Evolutionary conservation across 2,888 invertebrate genomes (phyloP).

Genomic region (Drosophila kanekoi): DNA sequence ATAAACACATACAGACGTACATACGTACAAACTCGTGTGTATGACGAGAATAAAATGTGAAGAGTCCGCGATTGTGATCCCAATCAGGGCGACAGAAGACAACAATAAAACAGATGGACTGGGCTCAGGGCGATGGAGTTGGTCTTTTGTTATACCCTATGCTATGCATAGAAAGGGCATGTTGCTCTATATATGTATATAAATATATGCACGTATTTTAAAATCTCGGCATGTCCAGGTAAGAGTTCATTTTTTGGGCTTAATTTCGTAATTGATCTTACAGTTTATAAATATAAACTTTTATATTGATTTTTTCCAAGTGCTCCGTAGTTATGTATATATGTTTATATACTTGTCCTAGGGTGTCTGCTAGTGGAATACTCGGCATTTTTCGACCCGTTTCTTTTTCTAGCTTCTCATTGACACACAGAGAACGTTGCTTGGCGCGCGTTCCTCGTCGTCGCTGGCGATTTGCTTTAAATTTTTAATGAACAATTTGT

Average conservation of each 20-base stretch:
- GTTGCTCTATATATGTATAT: not conserved
- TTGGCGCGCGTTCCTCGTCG: constrained; percentile 59
- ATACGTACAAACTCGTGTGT: not conserved
- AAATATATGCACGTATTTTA: too few relatives aligned
- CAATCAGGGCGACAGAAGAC: constrained; percentile 35
- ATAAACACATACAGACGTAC: not conserved
- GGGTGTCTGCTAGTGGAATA: constrained; percentile 7
- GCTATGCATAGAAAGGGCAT: not conserved
- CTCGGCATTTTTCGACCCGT: not conserved
- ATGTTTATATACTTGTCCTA: not conserved
- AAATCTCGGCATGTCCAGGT: too few relatives aligned
- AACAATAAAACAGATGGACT: constrained; percentile 26
- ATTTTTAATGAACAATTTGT: constrained; percentile 38
- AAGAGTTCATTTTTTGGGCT: too few relatives aligned
- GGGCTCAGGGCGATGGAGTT: constrained; percentile 1
- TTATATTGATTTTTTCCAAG: too few relatives aligned
- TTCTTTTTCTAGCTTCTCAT: constrained; percentile 34
- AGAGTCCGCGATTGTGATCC: constrained; percentile 36
- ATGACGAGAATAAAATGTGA: constrained; percentile 33
- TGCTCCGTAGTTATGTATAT: too few relatives aligned
- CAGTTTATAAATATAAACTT: too few relatives aligned
- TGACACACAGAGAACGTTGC: constrained; percentile 52
- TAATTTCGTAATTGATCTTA: too few relatives aligned
- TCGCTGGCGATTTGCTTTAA: constrained; percentile 38
- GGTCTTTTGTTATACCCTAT: constrained; percentile 18